Percentiles rank a stretch among this genome's conserved stretches.
Conservation (phyloP, 2,113 vertebrate species). For the Nycticebus coucang region DNA sequence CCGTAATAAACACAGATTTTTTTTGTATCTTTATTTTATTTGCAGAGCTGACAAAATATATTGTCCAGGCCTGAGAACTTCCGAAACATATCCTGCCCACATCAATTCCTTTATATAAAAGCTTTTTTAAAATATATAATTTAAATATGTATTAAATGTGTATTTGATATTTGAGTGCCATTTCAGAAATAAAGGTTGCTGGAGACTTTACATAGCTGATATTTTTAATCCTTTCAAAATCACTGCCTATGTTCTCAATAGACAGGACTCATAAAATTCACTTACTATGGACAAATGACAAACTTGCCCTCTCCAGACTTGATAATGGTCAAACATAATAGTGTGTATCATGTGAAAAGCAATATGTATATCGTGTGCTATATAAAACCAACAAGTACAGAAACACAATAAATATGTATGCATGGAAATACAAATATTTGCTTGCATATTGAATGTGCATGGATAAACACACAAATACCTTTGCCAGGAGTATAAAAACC, state of each 20-base stretch:
- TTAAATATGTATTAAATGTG: background rate
- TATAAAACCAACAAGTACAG: conserved; percentile 38
- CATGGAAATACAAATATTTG: conserved; percentile 69
- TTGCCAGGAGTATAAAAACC: conserved; percentile 50
- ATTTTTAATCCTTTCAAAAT: background rate
- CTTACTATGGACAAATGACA: background rate
- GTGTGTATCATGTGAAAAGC: background rate
- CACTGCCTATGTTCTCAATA: background rate
- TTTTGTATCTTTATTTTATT: background rate
- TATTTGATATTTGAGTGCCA: background rate
- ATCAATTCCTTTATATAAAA: background rate
- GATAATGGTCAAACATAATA: background rate
- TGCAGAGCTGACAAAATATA: background rate
- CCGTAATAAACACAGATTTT: background rate
- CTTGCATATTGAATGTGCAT: conserved; percentile 34
- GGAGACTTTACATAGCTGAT: background rate
- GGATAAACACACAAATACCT: conserved; percentile 66
- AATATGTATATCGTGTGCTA: background rate
- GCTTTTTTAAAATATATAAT: background rate
- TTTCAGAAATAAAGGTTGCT: background rate
- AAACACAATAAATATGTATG: conserved; percentile 72
- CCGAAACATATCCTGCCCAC: background rate
- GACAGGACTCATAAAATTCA: conserved; percentile 6
- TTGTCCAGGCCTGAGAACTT: no score
- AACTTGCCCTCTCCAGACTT: background rate